Base-by-base conservation (phyloP, 2,113 vertebrate genomes). In the Rissa tridactyla region DNA sequence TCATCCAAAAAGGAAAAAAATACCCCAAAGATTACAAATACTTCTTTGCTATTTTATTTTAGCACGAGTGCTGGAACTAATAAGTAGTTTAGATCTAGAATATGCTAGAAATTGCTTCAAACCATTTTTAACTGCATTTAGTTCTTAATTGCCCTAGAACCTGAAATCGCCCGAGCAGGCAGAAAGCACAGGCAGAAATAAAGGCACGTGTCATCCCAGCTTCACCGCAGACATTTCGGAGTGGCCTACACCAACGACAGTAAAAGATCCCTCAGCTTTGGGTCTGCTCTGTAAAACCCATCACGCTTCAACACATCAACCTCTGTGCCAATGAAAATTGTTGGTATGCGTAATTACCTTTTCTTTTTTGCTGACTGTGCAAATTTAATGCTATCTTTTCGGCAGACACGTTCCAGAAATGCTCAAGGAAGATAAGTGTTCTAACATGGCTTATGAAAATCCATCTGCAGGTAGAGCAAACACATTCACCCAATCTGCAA, bases 91-190 rank as follows among this genome's bases (percentile, higher is more conserved):
- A 65, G 73, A 75, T 61, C 44, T 82, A 36, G 70, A 87, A 88
- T 25, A 57, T 13, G 52, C 62, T 61, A 49, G 66, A 61, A 92
- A 78, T 80, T 14, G 29, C 64, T 93, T 79, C 70, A 64, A 78
- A 82, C 55, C 42, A 71, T 89, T 95, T 88, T 82, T 92, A 94
- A 93, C 85, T 88, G 82, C 36, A 54, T 75, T 75, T 65, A 73
- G 27, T 64, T 93, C 79, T 88, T 93, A 87, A 94, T 79, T 88
- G 85, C 71, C 90, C 82, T 47, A 69, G 85, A 95, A 90, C 68
- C 87, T 88, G 77, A 95, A 94, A 96, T 75, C 96, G 81, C 88
- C 81, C 64, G 54, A 66, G 86, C 64, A 95, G 66, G 86, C 79
- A 96, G 85, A 72, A 84, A 54, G 40, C 73, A 91, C 66, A 84